Base-by-base conservation (phyloP, 1,140 invertebrate species). In the Hyphantria cunea region DNA sequence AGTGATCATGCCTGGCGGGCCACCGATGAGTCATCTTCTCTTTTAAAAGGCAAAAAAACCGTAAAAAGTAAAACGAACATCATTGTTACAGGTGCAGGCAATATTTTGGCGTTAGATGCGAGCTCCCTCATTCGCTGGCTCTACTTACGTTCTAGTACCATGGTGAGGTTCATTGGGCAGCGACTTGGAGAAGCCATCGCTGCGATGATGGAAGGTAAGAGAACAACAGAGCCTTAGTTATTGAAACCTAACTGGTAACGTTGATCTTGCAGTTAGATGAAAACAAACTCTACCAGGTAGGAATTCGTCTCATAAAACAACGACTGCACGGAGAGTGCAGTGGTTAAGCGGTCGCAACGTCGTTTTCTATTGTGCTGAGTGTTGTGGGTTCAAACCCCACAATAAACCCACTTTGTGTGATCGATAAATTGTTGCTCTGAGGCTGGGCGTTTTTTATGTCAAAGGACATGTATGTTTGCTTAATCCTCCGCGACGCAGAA, bases 131-230 rank as follows among this genome's bases (percentile, higher is more conserved):
- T 91, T 56, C 56, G 69, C 9, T 89, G 78, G 79, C 56, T 90
- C 52, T 91, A 91, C 65, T 68, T 91, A 0, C 85, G 82, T 32
- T 72, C 88, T 14, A 76, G 80, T 13, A 89, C 84, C 1, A 89
- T 84, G 67, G 83, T 91, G 41, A 68, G 74, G 1, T 89, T 84
- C 65, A 89, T 91, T 33, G 90, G 89, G 0, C 66, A 78, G 44
- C 74, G 69, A 39, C 62, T 91, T 6, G 90, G 84, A 0, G 68
- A 72, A 11, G 60, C 81, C 0, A 63, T 91, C 9, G 84, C 78
- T 0, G 58, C 72, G 0, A 62, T 91, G 52, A 76, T 82, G 0
- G 33, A 82, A 13, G 61, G 89, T 91, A 56, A 81, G 76, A 69
- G 13, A 10, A 25, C 41, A 13, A 6, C n/a, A 15, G 3, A 1